Evolutionary conservation across 2,113 vertebrate genomes (phyloP).

Genomic region (Ginglymostoma cirratum): DNA sequence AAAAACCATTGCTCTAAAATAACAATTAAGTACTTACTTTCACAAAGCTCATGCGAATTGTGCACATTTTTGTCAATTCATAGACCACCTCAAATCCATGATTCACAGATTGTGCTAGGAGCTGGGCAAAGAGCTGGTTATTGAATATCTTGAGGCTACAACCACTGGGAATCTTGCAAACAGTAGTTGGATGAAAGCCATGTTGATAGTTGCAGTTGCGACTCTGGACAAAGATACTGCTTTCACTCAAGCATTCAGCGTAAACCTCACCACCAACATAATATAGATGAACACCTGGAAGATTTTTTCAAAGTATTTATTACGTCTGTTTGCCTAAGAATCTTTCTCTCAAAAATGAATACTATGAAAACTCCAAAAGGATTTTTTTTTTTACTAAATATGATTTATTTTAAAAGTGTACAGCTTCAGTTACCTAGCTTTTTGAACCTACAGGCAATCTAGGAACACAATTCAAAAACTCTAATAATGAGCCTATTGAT

Average conservation of each 20-base stretch:
- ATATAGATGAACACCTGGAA: conserved; percentile 83
- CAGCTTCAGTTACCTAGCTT: neutral
- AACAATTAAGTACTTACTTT: conserved; percentile 63
- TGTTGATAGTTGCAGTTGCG: conserved; percentile 99
- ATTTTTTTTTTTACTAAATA: neutral
- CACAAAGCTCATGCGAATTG: conserved; percentile 94
- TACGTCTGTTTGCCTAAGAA: neutral
- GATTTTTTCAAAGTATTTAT: neutral
- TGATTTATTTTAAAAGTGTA: neutral
- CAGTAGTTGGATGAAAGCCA: conserved; percentile 88
- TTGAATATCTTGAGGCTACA: conserved; percentile 98
- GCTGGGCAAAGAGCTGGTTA: conserved; percentile 94
- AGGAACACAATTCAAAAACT: neutral
- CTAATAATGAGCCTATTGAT: neutral
- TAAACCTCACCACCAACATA: conserved; percentile 93
- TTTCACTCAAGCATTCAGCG: conserved; percentile 92
- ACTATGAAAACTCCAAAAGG: neutral
- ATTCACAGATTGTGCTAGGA: conserved; percentile 90
- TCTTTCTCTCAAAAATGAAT: neutral
- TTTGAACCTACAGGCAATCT: neutral
- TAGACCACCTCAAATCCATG: conserved; percentile 96
- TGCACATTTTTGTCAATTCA: conserved; percentile 97
- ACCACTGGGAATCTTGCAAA: conserved; percentile 96
- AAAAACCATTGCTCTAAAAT: neutral
- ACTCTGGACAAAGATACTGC: conserved; percentile 96